phyloP scores from a whole-genome alignment of 2,113 vertebrate genomes.

The Tursiops truncatus region DNA sequence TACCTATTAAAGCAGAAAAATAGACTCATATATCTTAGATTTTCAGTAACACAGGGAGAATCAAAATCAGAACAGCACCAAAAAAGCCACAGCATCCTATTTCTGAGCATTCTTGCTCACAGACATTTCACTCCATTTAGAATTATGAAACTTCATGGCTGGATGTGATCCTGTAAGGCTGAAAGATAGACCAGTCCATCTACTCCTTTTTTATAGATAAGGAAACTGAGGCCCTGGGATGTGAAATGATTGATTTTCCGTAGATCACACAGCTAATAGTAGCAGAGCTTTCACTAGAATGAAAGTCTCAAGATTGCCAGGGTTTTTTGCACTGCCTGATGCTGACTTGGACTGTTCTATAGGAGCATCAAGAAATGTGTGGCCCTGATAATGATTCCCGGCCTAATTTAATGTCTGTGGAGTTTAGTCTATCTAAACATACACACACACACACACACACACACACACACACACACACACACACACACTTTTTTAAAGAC shows the following conservation, averaged over 20 bases:
- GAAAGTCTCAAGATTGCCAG: background rate
- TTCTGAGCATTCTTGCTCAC: background rate
- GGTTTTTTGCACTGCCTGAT: background rate
- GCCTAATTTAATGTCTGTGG: background rate
- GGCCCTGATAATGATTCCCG: background rate
- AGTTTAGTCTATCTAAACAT: background rate
- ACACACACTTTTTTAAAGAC: background rate
- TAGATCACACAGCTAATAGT: background rate
- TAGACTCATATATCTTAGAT: conserved; percentile 65
- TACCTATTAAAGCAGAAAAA: conserved; percentile 72
- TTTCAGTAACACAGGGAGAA: conserved; percentile 36
- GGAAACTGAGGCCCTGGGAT: conserved; percentile 34
- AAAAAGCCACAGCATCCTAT: background rate
- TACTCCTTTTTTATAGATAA: background rate
- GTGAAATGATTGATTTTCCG: background rate
- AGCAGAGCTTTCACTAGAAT: background rate
- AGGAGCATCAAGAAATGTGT: background rate
- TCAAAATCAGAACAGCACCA: conserved; percentile 33
- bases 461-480: background rate
- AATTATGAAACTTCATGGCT: background rate
- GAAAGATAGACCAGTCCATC: background rate
- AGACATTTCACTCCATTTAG: background rate
- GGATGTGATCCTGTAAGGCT: background rate
- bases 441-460: background rate
- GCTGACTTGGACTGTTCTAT: background rate